Percentiles rank a stretch among this genome's conserved stretches.
Evolutionary conservation across 2,113 vertebrate genomes (phyloP).

Genomic region (Cyanocitta stelleri): DNA sequence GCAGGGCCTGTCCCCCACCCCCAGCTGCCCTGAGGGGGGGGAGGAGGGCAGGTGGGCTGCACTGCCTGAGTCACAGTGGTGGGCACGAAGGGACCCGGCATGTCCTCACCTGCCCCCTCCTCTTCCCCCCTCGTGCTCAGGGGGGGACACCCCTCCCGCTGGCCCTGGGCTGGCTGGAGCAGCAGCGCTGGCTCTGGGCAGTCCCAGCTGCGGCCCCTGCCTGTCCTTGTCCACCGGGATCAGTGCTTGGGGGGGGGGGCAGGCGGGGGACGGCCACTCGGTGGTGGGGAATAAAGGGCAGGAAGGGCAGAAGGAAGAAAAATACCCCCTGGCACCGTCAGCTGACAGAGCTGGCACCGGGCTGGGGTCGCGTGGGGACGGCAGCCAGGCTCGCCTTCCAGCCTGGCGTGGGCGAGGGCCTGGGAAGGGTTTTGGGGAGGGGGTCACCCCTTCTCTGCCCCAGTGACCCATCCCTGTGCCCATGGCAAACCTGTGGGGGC

Average conservation of each 20-base stretch:
- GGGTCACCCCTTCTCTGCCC: background rate
- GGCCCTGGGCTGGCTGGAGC: background rate
- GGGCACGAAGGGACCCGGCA: background rate
- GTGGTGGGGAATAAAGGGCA: background rate
- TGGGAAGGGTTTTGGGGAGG: fast-evolving
- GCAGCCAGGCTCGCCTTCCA: background rate
- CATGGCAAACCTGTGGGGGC: background rate
- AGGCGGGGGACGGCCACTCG: background rate
- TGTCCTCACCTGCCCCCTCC: background rate
- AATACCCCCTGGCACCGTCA: background rate
- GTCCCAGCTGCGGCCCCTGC: background rate
- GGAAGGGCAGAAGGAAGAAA: background rate
- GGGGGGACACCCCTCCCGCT: background rate
- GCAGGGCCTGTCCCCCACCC: background rate
- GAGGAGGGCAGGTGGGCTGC: background rate
- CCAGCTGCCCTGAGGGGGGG: fast-evolving
- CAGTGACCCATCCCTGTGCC: fast-evolving
- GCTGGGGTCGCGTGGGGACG: background rate
- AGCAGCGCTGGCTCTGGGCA: background rate
- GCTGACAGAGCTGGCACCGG: background rate
- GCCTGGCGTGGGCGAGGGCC: background rate
- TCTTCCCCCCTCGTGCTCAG: background rate
- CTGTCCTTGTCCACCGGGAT: background rate
- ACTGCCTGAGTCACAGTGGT: background rate
- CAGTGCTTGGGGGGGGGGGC: background rate